phyloP scores from a whole-genome alignment of 2,888 invertebrate species.

The Chydorus sphaericus region DNA sequence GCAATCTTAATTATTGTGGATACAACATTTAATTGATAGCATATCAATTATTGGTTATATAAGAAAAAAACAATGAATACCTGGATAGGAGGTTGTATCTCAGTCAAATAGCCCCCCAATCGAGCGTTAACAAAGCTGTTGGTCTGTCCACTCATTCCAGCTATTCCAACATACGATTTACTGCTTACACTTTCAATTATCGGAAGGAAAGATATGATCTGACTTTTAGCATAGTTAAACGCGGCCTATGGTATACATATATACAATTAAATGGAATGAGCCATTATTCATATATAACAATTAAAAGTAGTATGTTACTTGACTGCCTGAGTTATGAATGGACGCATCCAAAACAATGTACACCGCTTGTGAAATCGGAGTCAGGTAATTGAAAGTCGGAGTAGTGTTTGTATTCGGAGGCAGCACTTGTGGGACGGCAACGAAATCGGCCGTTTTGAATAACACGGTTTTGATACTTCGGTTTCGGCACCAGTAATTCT shows the following conservation, averaged over 20 bases:
- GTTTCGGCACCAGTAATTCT: constrained; percentile 6
- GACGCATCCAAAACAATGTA: not conserved
- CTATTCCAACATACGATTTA: constrained; percentile 2
- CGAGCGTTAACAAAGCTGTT: not conserved
- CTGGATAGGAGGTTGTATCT: not conserved
- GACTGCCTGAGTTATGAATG: not conserved
- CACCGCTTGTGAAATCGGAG: not conserved
- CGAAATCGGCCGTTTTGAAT: not conserved
- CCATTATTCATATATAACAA: no score
- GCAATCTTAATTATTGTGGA: no score
- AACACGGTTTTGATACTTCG: constrained; percentile 1
- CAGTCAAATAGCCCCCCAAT: constrained; percentile 1
- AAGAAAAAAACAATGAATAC: not conserved
- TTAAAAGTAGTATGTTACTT: no score
- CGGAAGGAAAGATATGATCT: not conserved
- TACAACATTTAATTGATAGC: no score
- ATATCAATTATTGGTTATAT: no score
- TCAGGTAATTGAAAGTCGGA: not conserved
- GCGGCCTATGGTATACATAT: no score
- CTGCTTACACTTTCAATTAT: not conserved
- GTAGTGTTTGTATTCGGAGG: not conserved
- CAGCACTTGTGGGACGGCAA: not conserved
- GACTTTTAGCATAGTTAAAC: not conserved
- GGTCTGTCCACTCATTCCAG: not conserved
- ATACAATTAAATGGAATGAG: no score